Base-by-base conservation (phyloP, 1,140 invertebrate genomes). In the Akabosia matsudoensis region DNA sequence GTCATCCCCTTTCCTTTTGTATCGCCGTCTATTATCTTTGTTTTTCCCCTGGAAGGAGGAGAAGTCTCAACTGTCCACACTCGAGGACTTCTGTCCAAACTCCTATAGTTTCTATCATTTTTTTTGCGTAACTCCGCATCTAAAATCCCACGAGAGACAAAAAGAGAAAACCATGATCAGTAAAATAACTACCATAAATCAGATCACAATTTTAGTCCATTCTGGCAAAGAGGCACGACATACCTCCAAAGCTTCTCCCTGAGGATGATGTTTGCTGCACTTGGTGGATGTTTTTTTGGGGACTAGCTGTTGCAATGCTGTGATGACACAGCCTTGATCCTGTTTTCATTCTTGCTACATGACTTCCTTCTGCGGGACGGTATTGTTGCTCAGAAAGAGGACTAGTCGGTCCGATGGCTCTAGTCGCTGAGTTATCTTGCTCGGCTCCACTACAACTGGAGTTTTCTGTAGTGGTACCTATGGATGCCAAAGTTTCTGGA, bases 301-400 rank as follows among this genome's bases (percentile, higher is more conserved):
- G 80, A 77, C 77, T 79, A 10, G 74, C 52, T 7, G 74, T 79
- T 4, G 73, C 71, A 56, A 79, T 30, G 45, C 76, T 81, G 45
- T 81, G 80, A 73, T 81, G 70, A 70, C 80, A 81, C 0, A 81
- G 70, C 16, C 80, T 52, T 2, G 78, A 79, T 7, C 80, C 80
- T 0, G 80, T 81, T 31, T 37, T 70, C 34, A 45, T 51, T 64
- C 75, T 72, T 22, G 72, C 70, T 3, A 72, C 37, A 22, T 34
- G 28, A 16, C 31, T n/a, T n/a, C n/a, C n/a, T n/a, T n/a, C n/a
- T 45, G 37, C 18, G n/a, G n/a, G n/a, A n/a, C n/a, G n/a, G n/a
- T n/a, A n/a, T n/a, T n/a, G n/a, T n/a, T n/a, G n/a, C n/a, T n/a
- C n/a, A n/a, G n/a, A n/a, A n/a, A n/a, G n/a, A n/a, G n/a, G n/a